These are phyloP conservation scores for Okapia johnstoni DNA, from an alignment of 2,113 vertebrate species.

Conservation along the genomic window DNA sequence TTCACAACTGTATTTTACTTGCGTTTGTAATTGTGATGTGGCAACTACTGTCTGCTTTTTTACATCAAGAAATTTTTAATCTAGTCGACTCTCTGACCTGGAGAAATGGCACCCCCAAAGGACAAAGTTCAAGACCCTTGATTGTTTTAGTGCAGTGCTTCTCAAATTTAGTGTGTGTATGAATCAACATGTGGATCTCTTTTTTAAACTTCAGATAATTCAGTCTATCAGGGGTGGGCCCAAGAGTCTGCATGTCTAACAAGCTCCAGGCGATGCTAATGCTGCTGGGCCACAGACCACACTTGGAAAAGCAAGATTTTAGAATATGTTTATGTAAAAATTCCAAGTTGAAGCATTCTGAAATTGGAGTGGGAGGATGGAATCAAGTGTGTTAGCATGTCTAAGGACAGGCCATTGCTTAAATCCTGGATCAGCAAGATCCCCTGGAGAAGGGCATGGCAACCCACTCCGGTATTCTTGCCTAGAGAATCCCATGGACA, in stretches of 20 bases:
- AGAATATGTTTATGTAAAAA: not conserved
- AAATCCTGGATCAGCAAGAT: not conserved
- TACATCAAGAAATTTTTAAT: not conserved
- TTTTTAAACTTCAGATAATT: not conserved
- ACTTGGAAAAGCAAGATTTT: not conserved
- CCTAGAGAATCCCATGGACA: not conserved
- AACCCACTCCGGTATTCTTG: not conserved
- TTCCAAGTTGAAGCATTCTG: not conserved
- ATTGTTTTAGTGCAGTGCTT: not conserved
- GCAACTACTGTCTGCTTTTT: not conserved
- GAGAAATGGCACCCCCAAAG: not conserved
- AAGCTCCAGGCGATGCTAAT: not conserved
- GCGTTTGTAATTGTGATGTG: slow-evolving; percentile 15
- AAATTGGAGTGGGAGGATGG: not conserved
- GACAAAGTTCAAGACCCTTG: not conserved
- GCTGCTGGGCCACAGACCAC: not conserved
- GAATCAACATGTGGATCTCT: not conserved
- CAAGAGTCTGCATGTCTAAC: not conserved
- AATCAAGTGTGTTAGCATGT: not conserved
- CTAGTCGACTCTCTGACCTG: not conserved
- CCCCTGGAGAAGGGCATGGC: not conserved
- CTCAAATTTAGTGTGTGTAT: not conserved
- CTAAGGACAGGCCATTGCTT: not conserved
- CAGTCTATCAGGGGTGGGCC: not conserved
- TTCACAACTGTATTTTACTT: slow-evolving; percentile 16